These are phyloP conservation scores for Mesocentrotus franciscanus DNA, from an alignment of 53 echinoderm and acorn worm genomes.

Conservation along the genomic window DNA sequence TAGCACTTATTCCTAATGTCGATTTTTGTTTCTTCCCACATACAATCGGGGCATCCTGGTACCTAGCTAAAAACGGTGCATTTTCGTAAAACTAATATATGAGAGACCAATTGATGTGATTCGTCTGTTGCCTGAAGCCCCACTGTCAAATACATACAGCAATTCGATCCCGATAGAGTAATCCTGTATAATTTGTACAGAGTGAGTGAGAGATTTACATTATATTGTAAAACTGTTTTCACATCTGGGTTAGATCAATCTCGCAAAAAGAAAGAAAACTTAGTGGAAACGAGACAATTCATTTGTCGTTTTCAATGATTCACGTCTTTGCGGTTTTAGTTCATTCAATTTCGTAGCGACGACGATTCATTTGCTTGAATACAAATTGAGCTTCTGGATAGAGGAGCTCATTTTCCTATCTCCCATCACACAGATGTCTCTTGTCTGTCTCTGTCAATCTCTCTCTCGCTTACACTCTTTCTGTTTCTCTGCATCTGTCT, in stretches of 20 bases:
- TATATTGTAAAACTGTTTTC: constrained; percentile 5
- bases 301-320: not conserved
- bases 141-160: not conserved
- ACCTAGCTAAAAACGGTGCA: not conserved
- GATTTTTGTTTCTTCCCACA: not conserved
- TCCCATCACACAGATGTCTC: not conserved
- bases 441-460: not conserved
- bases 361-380: constrained; percentile 11
- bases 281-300: not conserved
- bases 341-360: not conserved
- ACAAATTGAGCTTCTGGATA: constrained; percentile 4
- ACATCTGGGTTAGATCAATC: constrained; percentile 20
- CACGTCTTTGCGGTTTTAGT: not conserved
- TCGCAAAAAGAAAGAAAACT: not conserved
- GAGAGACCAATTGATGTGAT: not conserved
- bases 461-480: not conserved
- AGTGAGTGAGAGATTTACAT: constrained; percentile 34
- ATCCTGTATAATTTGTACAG: not conserved
- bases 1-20: not conserved
- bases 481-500: not conserved
- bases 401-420: not conserved
- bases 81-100: not conserved
- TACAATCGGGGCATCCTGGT: not conserved
- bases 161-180: not conserved
- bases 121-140: not conserved